Conservation (phyloP, 2,113 vertebrate genomes). For the Campylomormyrus numenius region DNA sequence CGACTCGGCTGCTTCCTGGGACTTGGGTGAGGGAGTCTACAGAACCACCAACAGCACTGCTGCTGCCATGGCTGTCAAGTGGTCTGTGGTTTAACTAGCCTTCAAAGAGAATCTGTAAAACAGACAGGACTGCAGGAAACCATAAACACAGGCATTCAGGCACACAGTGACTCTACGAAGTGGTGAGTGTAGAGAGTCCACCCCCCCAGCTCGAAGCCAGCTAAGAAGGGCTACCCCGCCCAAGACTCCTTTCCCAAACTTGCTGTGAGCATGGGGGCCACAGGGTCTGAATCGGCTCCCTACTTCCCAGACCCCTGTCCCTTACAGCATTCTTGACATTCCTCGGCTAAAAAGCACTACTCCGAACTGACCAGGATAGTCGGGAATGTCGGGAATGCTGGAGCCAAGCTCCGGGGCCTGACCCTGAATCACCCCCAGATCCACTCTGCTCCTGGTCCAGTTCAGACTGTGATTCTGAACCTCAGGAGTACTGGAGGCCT, state of each 20-base stretch:
- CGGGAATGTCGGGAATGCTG: neutral
- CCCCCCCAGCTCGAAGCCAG: neutral
- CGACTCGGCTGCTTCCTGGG: neutral
- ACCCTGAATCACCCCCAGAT: neutral
- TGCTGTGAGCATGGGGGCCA: neutral
- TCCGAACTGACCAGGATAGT: neutral
- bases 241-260: neutral
- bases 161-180: neutral
- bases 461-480: neutral
- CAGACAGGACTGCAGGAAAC: neutral
- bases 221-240: neutral
- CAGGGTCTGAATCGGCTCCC: neutral
- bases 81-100: neutral
- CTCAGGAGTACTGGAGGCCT: neutral
- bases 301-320: neutral
- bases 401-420: neutral
- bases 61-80: neutral
- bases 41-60: neutral
- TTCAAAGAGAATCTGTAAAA: conserved; percentile 6
- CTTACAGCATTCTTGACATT: conserved; percentile 3
- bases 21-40: neutral
- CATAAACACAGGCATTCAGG: neutral
- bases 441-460: neutral
- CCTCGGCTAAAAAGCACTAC: neutral
- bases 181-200: neutral